phyloP scores from a whole-genome alignment of 2,113 vertebrate genomes.

The Oreamnos americanus region DNA sequence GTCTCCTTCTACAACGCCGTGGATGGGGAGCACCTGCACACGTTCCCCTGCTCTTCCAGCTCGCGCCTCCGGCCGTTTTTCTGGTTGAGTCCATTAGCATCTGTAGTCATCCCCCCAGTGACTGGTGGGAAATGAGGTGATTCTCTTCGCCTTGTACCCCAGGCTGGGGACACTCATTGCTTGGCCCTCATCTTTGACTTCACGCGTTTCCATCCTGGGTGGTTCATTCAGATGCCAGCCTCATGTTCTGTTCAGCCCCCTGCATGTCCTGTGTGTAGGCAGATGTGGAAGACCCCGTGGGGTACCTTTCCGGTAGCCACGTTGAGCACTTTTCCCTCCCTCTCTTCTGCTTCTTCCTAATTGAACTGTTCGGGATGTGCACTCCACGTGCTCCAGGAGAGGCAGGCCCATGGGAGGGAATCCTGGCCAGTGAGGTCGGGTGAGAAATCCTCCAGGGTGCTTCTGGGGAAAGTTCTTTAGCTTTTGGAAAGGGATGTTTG shows the following conservation, averaged over 20 bases:
- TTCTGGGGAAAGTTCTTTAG: not conserved
- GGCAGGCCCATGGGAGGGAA: not conserved
- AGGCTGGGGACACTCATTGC: not conserved
- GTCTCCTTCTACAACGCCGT: not conserved
- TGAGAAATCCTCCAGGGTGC: not conserved
- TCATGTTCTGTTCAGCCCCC: not conserved
- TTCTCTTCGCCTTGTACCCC: not conserved
- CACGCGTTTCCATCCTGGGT: not conserved
- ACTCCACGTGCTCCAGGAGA: not conserved
- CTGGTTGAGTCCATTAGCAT: conserved; percentile 40
- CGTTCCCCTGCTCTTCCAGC: not conserved
- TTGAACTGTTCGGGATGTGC: not conserved
- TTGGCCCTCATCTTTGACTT: not conserved
- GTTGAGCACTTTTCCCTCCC: not conserved
- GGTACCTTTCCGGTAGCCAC: not conserved
- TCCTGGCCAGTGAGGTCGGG: not conserved
- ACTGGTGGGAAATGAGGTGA: not conserved
- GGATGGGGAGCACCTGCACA: not conserved
- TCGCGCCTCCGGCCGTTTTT: not conserved
- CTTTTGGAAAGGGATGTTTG: not conserved
- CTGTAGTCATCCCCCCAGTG: not conserved
- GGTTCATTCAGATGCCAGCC: not conserved
- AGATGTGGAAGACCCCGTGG: not conserved
- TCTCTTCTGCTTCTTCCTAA: not conserved
- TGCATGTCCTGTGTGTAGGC: not conserved